Evolutionary conservation across 2,888 invertebrate species (phyloP), one percentile per base, ranked within the genome.

Genomic region (Parochlus steinenii): DNA sequence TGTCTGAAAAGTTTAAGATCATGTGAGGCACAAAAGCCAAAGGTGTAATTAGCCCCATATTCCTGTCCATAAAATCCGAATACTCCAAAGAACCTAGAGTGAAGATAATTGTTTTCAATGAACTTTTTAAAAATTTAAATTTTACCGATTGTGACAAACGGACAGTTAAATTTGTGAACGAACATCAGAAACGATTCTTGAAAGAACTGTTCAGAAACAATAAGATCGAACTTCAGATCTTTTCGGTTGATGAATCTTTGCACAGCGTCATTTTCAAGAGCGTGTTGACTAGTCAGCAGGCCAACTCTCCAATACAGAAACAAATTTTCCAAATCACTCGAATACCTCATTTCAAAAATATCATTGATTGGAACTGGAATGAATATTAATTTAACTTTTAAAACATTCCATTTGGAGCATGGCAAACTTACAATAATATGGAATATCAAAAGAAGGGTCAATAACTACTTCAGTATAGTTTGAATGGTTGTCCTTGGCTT

Each of bases 151-250:
- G 61, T 54, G 2, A 62, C 52, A 10, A 60, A 45, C 0, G 62
- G 61, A 18, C 56, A 58, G 8, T 54, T 51, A 38, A 57, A 58
- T 42, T 60, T 58, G 31, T 55, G 51, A 4, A 54, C 56, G 38
- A 63, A 55, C 48, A 60, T 58, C 3, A 59, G 49, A 35, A 59
- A 54, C 6, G 62, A 58, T 41, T 63, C 61, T 39, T 56, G 58
- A 33, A 60, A 56, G 42, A 61, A 60, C 34, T 59, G 58, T 37
- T 61, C 60, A 36, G 57, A 39, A 1, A 63, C 48, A 4, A 63
- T 48, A 7, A 62, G 41, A 45, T 63, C 63, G 33, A 48, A 59
- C 36, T 62, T 56, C n/a, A 48, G 45, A 33, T 57, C 46, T 16
- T 54, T 47, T 4, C 56, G 55, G 3, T 46, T 44, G 12, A 58